Evolutionary conservation across 2,888 invertebrate genomes (phyloP).

Genomic region (Theristus sp.): DNA sequence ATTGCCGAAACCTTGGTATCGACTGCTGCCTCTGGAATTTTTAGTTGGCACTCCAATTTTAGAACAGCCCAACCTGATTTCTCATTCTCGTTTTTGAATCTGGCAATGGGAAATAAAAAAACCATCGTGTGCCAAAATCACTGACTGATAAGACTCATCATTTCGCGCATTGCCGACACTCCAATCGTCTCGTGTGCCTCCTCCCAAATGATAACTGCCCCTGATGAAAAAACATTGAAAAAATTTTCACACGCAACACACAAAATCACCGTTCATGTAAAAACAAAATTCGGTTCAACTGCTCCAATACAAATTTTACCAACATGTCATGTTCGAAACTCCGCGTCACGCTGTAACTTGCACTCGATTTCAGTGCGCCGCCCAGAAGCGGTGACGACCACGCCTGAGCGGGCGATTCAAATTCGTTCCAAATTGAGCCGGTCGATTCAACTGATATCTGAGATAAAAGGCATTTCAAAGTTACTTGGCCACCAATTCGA

Average conservation of each 20-base stretch:
- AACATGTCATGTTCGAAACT: too few species aligned
- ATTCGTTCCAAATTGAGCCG: constrained; percentile 20
- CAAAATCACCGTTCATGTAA: too few species aligned
- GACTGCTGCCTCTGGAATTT: constrained; percentile 2
- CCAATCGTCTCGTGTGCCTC: background rate
- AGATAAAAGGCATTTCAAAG: background rate
- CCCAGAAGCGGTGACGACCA: constrained; percentile 17
- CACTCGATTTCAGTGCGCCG: background rate
- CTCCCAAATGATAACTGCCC: too few species aligned
- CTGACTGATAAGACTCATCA: background rate
- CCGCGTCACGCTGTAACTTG: too few species aligned
- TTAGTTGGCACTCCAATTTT: too few species aligned
- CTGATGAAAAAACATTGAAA: too few species aligned
- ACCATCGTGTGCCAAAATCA: background rate
- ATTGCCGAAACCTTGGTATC: constrained; percentile 8
- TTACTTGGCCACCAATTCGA: too few species aligned
- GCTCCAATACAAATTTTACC: too few species aligned
- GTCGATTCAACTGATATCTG: constrained; percentile 24
- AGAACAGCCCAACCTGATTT: too few species aligned
- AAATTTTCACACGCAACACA: too few species aligned
- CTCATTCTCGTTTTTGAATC: background rate
- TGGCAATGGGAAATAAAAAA: background rate
- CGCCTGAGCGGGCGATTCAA: constrained; percentile 18
- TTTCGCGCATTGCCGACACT: background rate
- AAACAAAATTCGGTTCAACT: too few species aligned